Evolutionary conservation across 2,113 vertebrate species (phyloP).

Genomic region (Rhinoderma darwinii): DNA sequence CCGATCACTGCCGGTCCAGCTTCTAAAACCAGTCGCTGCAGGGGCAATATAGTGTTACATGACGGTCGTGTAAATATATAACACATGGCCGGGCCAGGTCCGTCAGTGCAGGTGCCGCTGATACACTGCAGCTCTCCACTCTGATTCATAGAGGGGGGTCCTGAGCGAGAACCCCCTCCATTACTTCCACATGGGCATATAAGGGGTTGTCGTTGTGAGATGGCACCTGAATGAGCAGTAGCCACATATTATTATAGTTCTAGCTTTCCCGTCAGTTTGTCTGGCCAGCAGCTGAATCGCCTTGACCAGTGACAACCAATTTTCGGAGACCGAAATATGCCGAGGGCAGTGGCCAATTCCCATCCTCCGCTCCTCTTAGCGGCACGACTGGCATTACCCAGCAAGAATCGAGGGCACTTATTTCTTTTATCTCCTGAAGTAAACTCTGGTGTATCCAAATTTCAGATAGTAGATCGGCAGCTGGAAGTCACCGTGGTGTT

Average conservation of each 20-base stretch:
- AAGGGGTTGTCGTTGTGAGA: background rate
- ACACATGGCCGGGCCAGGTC: background rate
- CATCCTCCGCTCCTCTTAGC: background rate
- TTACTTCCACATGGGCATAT: too few relatives aligned
- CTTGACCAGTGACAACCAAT: background rate
- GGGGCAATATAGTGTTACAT: background rate
- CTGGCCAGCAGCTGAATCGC: background rate
- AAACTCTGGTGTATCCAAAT: background rate
- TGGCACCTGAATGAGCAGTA: background rate
- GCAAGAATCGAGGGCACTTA: background rate
- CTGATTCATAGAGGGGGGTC: background rate
- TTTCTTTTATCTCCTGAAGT: background rate
- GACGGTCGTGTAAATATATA: too few relatives aligned
- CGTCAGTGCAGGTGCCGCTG: background rate
- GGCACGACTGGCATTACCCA: background rate
- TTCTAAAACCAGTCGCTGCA: too few relatives aligned
- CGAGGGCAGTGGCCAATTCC: background rate
- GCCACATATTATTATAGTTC: background rate
- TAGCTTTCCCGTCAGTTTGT: background rate
- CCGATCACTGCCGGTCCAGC: too few relatives aligned
- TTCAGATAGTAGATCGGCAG: slow-evolving; percentile 81
- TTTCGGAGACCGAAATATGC: too few relatives aligned
- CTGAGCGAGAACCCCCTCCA: background rate
- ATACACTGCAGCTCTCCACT: background rate
- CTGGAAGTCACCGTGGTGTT: slow-evolving; percentile 83